These are phyloP conservation scores for Natator depressus DNA, from an alignment of 2,113 vertebrate species.

Conservation along the genomic window DNA sequence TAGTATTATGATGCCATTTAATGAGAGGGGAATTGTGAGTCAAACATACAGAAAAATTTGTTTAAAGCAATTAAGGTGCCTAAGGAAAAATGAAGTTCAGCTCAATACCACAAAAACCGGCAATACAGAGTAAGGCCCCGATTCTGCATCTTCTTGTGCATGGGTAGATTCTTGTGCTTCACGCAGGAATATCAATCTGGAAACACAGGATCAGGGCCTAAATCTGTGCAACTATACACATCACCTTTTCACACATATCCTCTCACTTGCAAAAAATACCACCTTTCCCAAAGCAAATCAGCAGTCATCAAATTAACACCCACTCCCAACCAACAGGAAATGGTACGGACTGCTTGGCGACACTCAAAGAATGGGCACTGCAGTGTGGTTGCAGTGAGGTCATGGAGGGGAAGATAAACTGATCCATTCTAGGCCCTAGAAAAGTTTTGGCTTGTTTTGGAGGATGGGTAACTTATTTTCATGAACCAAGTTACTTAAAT, in stretches of 20 bases:
- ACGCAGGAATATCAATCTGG: not conserved
- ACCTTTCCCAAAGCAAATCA: not conserved
- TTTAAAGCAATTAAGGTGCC: not conserved
- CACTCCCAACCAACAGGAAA: not conserved
- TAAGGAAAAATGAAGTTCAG: not conserved
- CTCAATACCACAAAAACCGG: not conserved
- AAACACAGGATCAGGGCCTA: not conserved
- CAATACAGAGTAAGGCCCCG: not conserved
- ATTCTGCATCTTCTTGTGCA: not conserved
- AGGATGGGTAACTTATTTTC: not conserved
- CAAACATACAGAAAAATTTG: not conserved
- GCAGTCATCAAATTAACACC: fast-evolving
- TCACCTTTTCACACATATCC: not conserved
- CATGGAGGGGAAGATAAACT: not conserved
- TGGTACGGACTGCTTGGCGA: not conserved
- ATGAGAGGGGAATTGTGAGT: not conserved
- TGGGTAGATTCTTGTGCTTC: not conserved
- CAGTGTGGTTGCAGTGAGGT: not conserved
- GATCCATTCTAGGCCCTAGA: not conserved
- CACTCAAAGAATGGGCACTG: not conserved
- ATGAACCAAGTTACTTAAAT: not conserved
- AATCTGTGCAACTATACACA: not conserved
- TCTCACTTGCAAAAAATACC: not conserved
- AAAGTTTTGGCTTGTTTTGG: not conserved
- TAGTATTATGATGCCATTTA: not conserved